Percentiles rank a stretch among this genome's conserved stretches.
Conservation (phyloP, 2,113 vertebrate genomes). For the Sapayoa aenigma region DNA sequence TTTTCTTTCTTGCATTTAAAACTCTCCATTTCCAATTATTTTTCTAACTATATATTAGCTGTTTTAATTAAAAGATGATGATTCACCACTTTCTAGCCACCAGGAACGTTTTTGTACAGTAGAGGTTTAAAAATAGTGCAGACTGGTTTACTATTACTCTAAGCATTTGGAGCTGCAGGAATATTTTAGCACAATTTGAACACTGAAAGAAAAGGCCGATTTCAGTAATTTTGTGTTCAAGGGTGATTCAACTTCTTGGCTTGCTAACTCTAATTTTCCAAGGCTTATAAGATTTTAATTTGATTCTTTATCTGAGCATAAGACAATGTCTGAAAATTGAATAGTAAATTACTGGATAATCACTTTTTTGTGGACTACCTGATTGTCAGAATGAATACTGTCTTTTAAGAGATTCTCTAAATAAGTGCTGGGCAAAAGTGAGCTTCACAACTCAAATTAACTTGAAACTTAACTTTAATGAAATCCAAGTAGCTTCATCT, state of each 20-base stretch:
- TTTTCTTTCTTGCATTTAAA: background rate
- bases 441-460: conserved; percentile 36
- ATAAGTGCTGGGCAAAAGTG: conserved; percentile 21
- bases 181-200: conserved; percentile 55
- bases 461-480: background rate
- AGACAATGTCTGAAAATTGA: conserved; percentile 67
- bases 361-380: conserved; percentile 56
- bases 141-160: conserved; percentile 53
- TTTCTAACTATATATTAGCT: conserved; percentile 49
- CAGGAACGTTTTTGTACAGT: conserved; percentile 42
- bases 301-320: conserved; percentile 72
- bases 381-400: conserved; percentile 38
- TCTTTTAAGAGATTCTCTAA: conserved; percentile 15
- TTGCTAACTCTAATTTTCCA: conserved; percentile 73
- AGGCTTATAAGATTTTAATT: conserved; percentile 74
- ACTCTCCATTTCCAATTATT: conserved; percentile 32
- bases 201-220: conserved; percentile 40
- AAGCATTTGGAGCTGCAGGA: conserved; percentile 32
- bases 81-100: conserved; percentile 59
- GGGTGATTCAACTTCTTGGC: conserved; percentile 66
- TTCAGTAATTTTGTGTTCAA: conserved; percentile 65
- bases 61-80: conserved; percentile 65
- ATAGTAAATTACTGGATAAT: conserved; percentile 70
- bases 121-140: conserved; percentile 52
- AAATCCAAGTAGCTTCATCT: background rate